These are phyloP conservation scores for Hormiphora californensis DNA, from an alignment of 37 sponge, comb jelly and placozoan species.

Conservation along the genomic window DNA sequence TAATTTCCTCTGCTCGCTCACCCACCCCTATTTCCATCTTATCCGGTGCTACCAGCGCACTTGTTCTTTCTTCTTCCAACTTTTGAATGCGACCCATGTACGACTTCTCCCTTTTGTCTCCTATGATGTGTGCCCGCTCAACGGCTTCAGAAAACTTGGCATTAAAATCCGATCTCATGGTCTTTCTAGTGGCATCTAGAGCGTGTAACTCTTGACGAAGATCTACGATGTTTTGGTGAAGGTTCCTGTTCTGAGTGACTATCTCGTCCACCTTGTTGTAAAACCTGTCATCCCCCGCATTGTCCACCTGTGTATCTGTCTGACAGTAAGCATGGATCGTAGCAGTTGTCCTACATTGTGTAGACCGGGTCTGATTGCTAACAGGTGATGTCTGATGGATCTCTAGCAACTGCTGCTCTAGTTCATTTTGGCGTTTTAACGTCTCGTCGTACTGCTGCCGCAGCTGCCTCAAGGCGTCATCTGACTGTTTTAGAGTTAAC, in stretches of 20 bases:
- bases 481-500: slow-evolving; percentile 11
- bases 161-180: slow-evolving; percentile 49
- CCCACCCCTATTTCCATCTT: not conserved
- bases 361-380: not conserved
- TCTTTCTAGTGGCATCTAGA: slow-evolving; percentile 14
- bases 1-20: not conserved
- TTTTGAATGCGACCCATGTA: not conserved
- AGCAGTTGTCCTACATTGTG: not conserved
- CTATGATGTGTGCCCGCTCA: not conserved
- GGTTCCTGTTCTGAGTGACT: slow-evolving; percentile 15
- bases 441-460: slow-evolving; percentile 23
- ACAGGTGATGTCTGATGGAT: not conserved
- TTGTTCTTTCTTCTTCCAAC: not conserved
- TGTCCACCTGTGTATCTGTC: not conserved
- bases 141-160: not conserved
- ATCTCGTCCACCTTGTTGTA: slow-evolving; percentile 9
- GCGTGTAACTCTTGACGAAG: not conserved
- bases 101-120: slow-evolving; percentile 17
- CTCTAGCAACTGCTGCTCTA: not conserved
- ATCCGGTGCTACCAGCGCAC: not conserved
- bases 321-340: no score
- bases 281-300: slow-evolving; percentile 3
- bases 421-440: not conserved
- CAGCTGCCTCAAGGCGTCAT: no score
- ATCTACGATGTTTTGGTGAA: slow-evolving; percentile 1